A percentile compares a stretch with the other conserved stretches of the same genome.
phyloP scores from a whole-genome alignment of 2,113 vertebrate species.

The Crotophaga sulcirostris region DNA sequence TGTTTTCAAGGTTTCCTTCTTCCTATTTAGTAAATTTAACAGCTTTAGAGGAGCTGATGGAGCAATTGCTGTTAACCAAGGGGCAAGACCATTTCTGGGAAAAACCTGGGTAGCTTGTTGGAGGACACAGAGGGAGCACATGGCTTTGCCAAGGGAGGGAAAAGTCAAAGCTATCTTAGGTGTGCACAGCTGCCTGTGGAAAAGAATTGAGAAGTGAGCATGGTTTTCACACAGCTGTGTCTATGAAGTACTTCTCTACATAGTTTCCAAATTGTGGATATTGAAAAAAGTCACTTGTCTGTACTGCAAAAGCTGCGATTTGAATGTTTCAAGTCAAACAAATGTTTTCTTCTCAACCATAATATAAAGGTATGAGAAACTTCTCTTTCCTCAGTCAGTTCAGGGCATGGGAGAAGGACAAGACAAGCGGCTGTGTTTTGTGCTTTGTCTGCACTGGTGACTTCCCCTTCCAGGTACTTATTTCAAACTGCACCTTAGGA shows the following conservation, averaged over 20 bases:
- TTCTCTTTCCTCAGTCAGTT: not conserved
- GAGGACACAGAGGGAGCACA: rapidly evolving
- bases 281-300: not conserved
- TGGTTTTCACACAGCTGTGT: not conserved
- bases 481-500: not conserved
- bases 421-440: not conserved
- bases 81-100: not conserved
- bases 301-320: not conserved
- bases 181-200: not conserved
- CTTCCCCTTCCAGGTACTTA: not conserved
- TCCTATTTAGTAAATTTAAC: not conserved
- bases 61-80: not conserved
- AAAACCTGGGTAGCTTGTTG: not conserved
- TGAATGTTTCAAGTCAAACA: not conserved
- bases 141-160: not conserved
- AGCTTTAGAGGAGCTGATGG: not conserved
- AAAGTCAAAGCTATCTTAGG: not conserved
- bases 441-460: not conserved
- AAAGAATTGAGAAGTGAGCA: not conserved
- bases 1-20: conserved; percentile 71
- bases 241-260: not conserved
- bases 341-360: not conserved
- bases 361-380: not conserved
- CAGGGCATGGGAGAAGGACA: not conserved
- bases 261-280: not conserved